Base-by-base conservation (phyloP, 92 coral and sea anemone species). In the Blastomussa wellsi region DNA sequence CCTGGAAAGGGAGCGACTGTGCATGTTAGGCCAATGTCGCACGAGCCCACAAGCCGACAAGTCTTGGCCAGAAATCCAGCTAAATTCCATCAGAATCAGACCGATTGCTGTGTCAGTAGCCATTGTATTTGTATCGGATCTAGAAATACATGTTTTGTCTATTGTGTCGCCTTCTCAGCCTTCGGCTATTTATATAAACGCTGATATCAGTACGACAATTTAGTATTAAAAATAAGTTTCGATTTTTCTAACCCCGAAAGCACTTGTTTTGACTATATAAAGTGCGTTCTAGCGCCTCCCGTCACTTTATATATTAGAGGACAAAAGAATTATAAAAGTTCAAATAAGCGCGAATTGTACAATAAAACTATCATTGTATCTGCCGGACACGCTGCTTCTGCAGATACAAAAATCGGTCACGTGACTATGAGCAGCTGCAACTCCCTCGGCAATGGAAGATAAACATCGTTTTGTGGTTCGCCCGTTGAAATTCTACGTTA, bases 371-470 rank as follows among this genome's bases (percentile, higher is more conserved):
- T 5, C 17, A 62, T 28, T 9, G 29, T 62, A 5, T 74, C 26
- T 7, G 26, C 35, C n/a, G 59, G 55, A 41, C 20, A 22, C 11
- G 20, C 51, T 71, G 75, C 42, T 39, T 32, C 44, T 47, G 36
- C 80, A 22, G 68, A 76, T 51, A 19, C 24, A 38, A 75, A 24
- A 76, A 8, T 19, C 49, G 10, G 87, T 83, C 87, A 83, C 87
- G 87, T 83, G 87, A 74, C 74, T 12, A 42, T 13, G 4, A 41
- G 67, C 86, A 70, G 86, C 70, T 82, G 73, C 73, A 42, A 38
- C 71, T 35, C 60, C 29, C 87, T 76, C 59, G 74, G 87, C 87
- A 62, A 83, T 83, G 79, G n/a, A 83, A 59, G 57, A 83, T 83
- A 83, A 83, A 83, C 87, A 83, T 74, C 32, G 64, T 29, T 38